Evolutionary conservation across 2,113 vertebrate genomes (phyloP), one percentile per base, ranked within the genome.

Genomic region (Zonotrichia leucophrys): DNA sequence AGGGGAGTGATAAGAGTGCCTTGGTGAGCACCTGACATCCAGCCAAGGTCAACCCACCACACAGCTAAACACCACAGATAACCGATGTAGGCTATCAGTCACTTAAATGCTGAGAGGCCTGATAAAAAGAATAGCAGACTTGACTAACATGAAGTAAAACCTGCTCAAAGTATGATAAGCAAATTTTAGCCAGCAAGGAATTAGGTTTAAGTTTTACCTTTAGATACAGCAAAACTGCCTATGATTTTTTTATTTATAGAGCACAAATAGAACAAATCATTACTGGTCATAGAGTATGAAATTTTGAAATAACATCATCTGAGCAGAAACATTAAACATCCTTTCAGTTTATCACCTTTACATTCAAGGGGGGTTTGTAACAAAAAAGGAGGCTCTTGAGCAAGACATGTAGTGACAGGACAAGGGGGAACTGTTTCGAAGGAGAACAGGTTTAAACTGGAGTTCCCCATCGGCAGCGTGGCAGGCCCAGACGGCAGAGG

Each of bases 201-300:
- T 28, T 11, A 73, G 7, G 28, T 47, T 79, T 50, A 64, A 62
- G 10, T 37, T 62, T 63, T 60, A 73, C 37, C 15, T 73, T 53
- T 6, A 64, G n/a, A 39, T 24, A 47, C 21, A 56, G 16, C 30
- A 66, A 66, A 10, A 42, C 10, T 24, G 28, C 3, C 17, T 35
- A 9, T 13, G 9, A 28, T 6, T 82, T 22, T 24, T 68, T 56
- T 55, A 66, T 68, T 47, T 17, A 53, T 0, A n/a, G 23, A 64
- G 15, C 31, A 75, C 22, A 72, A 56, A 37, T 3, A 72, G 22
- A 79, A 79, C 11, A 76, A 82, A 30, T 33, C 3, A 9, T 41
- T 59, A 11, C 21, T 4, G 18, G 11, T 9, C 41, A 72, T 0
- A 0, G 1, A n/a, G 18, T 53, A 58, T 1, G 17, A 73, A 6